Evolutionary conservation across 2,113 vertebrate genomes (phyloP).

Genomic region (Laticauda laticaudata): DNA sequence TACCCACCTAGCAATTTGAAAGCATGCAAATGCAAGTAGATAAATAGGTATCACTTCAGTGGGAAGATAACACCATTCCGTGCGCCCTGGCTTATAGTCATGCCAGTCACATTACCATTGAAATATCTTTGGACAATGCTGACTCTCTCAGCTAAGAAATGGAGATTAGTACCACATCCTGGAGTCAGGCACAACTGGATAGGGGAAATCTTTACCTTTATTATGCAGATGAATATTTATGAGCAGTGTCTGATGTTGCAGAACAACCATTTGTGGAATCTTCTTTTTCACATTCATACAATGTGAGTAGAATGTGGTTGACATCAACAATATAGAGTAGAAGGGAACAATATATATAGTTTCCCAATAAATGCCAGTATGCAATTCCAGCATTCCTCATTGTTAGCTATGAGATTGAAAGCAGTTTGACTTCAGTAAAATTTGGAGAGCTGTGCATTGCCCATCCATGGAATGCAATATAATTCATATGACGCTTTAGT

Average conservation of each 20-base stretch:
- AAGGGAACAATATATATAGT: not conserved
- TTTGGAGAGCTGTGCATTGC: not conserved
- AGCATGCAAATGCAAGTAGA: not conserved
- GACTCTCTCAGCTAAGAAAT: not conserved
- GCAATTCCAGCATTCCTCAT: not conserved
- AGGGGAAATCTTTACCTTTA: not conserved
- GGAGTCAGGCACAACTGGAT: not conserved
- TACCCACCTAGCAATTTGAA: not conserved
- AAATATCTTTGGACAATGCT: not conserved
- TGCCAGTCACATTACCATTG: not conserved
- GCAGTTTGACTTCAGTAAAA: not conserved
- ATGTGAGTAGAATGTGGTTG: not conserved
- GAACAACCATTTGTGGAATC: not conserved
- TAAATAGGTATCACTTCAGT: not conserved
- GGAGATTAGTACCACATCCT: not conserved
- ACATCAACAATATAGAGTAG: not conserved
- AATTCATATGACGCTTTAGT: not conserved
- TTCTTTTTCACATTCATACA: not conserved
- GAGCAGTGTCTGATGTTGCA: not conserved
- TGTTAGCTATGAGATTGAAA: not conserved
- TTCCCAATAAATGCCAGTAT: not conserved
- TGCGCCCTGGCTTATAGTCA: not conserved
- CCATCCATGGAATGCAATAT: not conserved
- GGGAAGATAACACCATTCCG: not conserved
- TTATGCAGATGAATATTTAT: not conserved